These are phyloP conservation scores for Drosophila ironensis DNA, from an alignment of 1,140 invertebrate genomes.

Conservation along the genomic window DNA sequence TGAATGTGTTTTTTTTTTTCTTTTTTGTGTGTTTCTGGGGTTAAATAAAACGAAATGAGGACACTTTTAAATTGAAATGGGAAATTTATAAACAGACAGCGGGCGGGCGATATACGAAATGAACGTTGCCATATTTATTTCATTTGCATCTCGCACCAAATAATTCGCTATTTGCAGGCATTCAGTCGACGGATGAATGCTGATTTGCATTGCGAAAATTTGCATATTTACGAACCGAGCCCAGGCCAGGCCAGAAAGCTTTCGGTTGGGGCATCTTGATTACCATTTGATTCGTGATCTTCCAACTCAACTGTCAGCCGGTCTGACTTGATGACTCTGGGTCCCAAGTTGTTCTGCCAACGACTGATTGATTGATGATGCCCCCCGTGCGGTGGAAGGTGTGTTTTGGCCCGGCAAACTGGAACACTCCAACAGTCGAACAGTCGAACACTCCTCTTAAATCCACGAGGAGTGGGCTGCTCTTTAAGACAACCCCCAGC, in stretches of 20 bases:
- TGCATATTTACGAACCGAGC: slow-evolving; percentile 33
- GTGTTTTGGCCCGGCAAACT: slow-evolving; percentile 7
- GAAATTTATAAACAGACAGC: not conserved
- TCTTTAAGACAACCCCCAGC: slow-evolving; percentile 4
- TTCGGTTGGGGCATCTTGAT: slow-evolving; percentile 55
- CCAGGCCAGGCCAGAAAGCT: slow-evolving; percentile 44
- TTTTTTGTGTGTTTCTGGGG: slow-evolving; percentile 1
- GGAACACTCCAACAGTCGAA: not conserved
- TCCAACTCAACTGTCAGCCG: slow-evolving; percentile 57
- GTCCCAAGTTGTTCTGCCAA: slow-evolving; percentile 34
- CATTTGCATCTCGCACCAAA: slow-evolving; percentile 16
- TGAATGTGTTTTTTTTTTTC: not conserved
- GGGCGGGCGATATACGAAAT: not conserved
- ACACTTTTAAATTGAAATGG: slow-evolving; percentile 31
- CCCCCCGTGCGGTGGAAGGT: slow-evolving; percentile 3
- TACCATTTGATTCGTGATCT: slow-evolving; percentile 73
- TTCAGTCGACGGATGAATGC: slow-evolving; percentile 18
- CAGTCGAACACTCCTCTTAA: slow-evolving; percentile 17
- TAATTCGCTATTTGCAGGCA: slow-evolving; percentile 25
- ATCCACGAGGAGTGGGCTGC: slow-evolving; percentile 2
- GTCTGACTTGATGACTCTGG: slow-evolving; percentile 66
- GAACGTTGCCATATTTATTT: not conserved
- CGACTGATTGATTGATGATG: slow-evolving; percentile 60
- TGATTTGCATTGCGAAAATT: slow-evolving; percentile 22
- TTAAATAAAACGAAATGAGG: slow-evolving; percentile 34